A percentile compares a stretch with the other conserved stretches of the same genome.
phyloP scores from a whole-genome alignment of 2,797 vertebrate genomes.

The Sphenodon punctatus region DNA sequence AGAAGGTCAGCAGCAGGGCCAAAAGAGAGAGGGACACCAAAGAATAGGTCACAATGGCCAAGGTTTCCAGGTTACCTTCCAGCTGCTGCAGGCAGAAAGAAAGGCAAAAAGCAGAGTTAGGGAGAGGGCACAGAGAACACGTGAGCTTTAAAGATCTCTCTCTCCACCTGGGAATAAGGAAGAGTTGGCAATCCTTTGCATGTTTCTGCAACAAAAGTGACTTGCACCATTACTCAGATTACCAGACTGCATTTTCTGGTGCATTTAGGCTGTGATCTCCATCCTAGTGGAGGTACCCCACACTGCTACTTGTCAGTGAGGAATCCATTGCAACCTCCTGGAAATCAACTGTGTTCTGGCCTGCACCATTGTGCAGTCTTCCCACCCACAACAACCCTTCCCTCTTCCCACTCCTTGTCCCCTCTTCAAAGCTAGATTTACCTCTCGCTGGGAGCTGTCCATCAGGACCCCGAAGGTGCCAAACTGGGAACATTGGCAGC shows the following conservation, averaged over 20 bases:
- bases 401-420: neutral
- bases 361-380: neutral
- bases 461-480: conserved; percentile 96
- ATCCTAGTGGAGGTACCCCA: neutral
- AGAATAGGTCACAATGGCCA: conserved; percentile 92
- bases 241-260: neutral
- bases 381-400: neutral
- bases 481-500: conserved; percentile 94
- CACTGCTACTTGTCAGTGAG: neutral
- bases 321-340: neutral
- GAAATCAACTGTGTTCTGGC: neutral
- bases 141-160: neutral
- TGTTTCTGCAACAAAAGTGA: neutral
- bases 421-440: conserved; percentile 45
- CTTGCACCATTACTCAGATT: neutral
- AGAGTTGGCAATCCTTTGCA: neutral
- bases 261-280: neutral
- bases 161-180: neutral
- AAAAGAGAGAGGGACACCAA: conserved; percentile 88
- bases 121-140: neutral
- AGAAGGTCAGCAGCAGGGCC: conserved; percentile 87
- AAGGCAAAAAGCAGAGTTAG: conserved; percentile 26
- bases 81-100: conserved; percentile 82
- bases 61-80: conserved; percentile 93
- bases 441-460: conserved; percentile 98